Evolutionary conservation across 2,888 invertebrate species (phyloP), one percentile per base, ranked within the genome.

Genomic region (Tenthredo scrophulariae): DNA sequence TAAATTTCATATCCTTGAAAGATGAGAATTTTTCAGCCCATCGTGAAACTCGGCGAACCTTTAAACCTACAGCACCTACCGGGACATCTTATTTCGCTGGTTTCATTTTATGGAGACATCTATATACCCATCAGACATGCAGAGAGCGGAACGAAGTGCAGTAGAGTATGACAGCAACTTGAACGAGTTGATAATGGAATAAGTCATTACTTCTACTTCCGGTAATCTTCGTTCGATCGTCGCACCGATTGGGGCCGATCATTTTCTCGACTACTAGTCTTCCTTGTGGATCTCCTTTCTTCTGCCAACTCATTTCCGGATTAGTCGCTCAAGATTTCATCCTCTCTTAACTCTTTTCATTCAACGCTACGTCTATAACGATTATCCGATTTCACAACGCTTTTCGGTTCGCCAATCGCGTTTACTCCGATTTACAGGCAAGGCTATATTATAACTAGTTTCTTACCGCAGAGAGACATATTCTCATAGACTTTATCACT

Each of bases 121-220:
- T 67, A 33, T 37, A 37, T 4, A 15, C 46, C 46, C 43, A 13
- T 18, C 74, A 33, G 13, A 29, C 29, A n/a, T 18, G 33, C 77
- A 43, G 22, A 77, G 54, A 77, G 54, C 77, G 54, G 77, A 74
- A 54, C 40, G 50, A 29, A 54, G 77, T 77, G 46, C 50, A 77
- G 77, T 54, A n/a, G 77, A 77, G 29, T 37, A 77, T 77, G 54
- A 54, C 54, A 54, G 77, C 4, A 29, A 54, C 77, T 77, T 40
- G 77, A 54, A 77, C 54, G 50, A 54, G 50, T 54, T 54, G 46
- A 77, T 77, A 74, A 77, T 77, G 54, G 77, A 77, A 77, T 54
- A 77, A 77, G 77, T 77, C 77, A 77, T 77, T 77, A 77, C 77
- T 50, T 33, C 50, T 50, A 77, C 77, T 77, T 77, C 77, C 77